Evolutionary conservation across 2,797 vertebrate genomes (phyloP).

Genomic region (Liasis olivaceus): DNA sequence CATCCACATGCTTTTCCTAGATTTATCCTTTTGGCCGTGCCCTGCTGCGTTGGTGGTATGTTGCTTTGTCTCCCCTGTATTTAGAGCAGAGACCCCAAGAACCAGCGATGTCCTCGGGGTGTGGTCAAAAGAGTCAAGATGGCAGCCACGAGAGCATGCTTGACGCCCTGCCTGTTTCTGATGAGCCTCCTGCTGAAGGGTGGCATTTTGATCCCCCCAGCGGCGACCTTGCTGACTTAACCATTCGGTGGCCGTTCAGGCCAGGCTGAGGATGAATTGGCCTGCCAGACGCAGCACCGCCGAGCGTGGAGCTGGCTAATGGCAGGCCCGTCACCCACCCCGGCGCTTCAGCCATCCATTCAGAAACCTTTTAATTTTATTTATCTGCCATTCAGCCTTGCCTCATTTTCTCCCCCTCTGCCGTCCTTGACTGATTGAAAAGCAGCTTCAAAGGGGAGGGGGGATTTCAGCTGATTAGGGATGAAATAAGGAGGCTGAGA

Average conservation of each 20-base stretch:
- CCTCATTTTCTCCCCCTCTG: slow-evolving; percentile 45
- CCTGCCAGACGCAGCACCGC: slow-evolving; percentile 65
- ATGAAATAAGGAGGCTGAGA: neutral
- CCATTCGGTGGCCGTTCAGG: slow-evolving; percentile 63
- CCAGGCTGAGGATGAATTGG: slow-evolving; percentile 68
- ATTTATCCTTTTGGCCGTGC: too few relatives aligned
- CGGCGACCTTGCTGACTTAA: slow-evolving; percentile 70
- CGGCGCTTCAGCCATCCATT: slow-evolving; percentile 48
- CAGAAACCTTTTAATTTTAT: slow-evolving; percentile 66
- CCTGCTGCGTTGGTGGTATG: too few relatives aligned
- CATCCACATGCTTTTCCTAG: too few relatives aligned
- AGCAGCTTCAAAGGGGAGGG: slow-evolving; percentile 4
- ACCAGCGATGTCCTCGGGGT: too few relatives aligned
- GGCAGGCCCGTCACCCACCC: slow-evolving; percentile 48
- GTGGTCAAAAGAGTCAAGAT: too few relatives aligned
- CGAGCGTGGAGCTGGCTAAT: slow-evolving; percentile 62
- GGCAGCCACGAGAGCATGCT: too few relatives aligned
- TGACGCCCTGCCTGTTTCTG: neutral
- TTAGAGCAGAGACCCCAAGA: too few relatives aligned
- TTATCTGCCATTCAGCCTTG: slow-evolving; percentile 52
- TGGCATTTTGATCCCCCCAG: neutral
- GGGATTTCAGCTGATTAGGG: neutral
- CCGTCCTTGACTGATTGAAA: slow-evolving; percentile 52
- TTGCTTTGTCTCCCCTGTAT: too few relatives aligned
- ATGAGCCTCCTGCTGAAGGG: neutral